Percentiles rank a stretch among this genome's conserved stretches.
These are phyloP conservation scores for Pseudorasbora parva DNA, from an alignment of 2,113 vertebrate species.

Conservation along the genomic window DNA sequence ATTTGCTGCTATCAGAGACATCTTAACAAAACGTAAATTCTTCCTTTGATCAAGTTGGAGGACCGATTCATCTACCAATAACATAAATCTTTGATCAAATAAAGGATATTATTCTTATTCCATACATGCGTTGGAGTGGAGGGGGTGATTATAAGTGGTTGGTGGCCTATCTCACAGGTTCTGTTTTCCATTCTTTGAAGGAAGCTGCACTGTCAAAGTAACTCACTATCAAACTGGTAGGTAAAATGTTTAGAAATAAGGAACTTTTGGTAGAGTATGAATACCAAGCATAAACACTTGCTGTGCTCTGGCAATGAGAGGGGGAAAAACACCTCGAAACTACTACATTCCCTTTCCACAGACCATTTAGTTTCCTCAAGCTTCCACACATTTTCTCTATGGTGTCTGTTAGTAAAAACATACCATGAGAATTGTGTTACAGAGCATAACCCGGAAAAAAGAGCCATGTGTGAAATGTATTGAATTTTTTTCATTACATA, in stretches of 20 bases:
- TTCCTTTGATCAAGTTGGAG: no score
- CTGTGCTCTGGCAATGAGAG: constrained; percentile 8
- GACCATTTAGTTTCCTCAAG: constrained; percentile 47
- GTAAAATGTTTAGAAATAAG: neutral
- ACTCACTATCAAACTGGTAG: neutral
- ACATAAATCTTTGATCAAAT: no score
- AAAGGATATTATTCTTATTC: neutral
- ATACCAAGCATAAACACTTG: neutral
- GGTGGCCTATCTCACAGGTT: neutral
- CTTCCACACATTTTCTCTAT: constrained; percentile 10
- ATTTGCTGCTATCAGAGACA: no score
- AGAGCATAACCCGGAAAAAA: neutral
- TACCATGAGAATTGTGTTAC: neutral
- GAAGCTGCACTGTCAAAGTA: neutral
- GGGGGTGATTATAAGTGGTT: neutral
- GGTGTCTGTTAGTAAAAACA: neutral
- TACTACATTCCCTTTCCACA: constrained; percentile 28
- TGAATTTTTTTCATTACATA: neutral
- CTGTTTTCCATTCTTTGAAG: neutral
- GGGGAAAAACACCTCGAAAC: constrained; percentile 6
- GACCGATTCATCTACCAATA: neutral
- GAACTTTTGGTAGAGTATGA: neutral
- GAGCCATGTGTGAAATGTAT: neutral
- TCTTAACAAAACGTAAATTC: no score
- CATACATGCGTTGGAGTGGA: neutral